A percentile compares a stretch with the other conserved stretches of the same genome.
Conservation (phyloP, 2,797 vertebrate genomes). For the Chrosomus eos region DNA sequence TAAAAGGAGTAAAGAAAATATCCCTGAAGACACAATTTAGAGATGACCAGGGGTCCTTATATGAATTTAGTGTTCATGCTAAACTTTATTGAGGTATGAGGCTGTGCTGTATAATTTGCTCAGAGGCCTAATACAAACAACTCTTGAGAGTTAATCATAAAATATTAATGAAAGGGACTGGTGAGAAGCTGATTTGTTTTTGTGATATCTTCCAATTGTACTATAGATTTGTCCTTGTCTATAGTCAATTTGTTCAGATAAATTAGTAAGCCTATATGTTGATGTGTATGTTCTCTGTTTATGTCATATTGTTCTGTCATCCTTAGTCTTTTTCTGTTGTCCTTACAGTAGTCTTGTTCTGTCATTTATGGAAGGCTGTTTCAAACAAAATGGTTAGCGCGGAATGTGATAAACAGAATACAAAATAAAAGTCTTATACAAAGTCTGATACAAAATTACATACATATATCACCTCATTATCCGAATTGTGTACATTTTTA, state of each 20-base stretch:
- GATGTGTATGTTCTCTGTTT: not conserved
- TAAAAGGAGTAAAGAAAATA: conserved; percentile 22
- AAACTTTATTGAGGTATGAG: not conserved
- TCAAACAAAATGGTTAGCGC: too few relatives aligned
- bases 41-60: conserved; percentile 13
- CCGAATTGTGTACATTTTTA: too few relatives aligned
- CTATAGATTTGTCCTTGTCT: not conserved
- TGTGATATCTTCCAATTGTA: not conserved
- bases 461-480: too few relatives aligned
- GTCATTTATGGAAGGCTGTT: not conserved
- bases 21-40: conserved; percentile 25
- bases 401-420: not conserved
- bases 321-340: not conserved
- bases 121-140: not conserved
- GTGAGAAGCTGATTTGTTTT: not conserved
- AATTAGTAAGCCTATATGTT: too few relatives aligned
- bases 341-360: not conserved
- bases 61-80: not conserved
- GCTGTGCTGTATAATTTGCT: not conserved
- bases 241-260: too few relatives aligned
- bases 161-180: not conserved
- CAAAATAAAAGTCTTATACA: not conserved
- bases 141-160: not conserved
- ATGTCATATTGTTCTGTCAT: not conserved
- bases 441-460: not conserved